These are phyloP conservation scores for Girardinichthys multiradiatus DNA, from an alignment of 2,113 vertebrate species.

Conservation along the genomic window DNA sequence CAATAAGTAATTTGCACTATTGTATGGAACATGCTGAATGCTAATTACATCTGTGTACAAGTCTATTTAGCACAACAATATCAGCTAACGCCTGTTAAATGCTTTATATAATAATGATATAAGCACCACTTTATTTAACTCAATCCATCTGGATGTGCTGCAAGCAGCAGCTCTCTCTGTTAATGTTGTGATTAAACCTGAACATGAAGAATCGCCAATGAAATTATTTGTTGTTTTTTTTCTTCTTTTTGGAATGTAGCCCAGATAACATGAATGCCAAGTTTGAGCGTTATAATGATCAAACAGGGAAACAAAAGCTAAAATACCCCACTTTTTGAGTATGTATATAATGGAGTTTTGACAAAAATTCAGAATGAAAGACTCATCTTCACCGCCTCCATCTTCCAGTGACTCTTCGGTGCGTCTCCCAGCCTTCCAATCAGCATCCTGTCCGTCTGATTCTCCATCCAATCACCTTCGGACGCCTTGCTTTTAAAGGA, in stretches of 20 bases:
- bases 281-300: slow-evolving; percentile 62
- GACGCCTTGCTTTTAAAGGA: no score
- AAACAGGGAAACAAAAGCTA: slow-evolving; percentile 62
- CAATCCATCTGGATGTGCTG: slow-evolving; percentile 57
- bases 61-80: slow-evolving; percentile 52
- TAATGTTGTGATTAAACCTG: slow-evolving; percentile 66
- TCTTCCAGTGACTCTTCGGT: no score
- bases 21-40: slow-evolving; percentile 48
- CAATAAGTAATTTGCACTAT: slow-evolving; percentile 42
- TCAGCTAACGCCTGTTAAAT: slow-evolving; percentile 53
- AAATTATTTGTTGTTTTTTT: slow-evolving; percentile 38
- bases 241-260: slow-evolving; percentile 60
- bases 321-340: slow-evolving; percentile 36
- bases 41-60: slow-evolving; percentile 43
- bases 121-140: slow-evolving; percentile 60
- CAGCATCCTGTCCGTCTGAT: no score
- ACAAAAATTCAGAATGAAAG: no score
- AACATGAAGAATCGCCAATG: slow-evolving; percentile 60
- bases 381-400: no score
- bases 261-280: slow-evolving; percentile 64
- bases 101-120: slow-evolving; percentile 63
- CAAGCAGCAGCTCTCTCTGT: slow-evolving; percentile 52
- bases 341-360: no score
- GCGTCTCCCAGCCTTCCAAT: no score
- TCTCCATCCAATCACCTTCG: no score